These are phyloP conservation scores for Trachelipus rathkii DNA, from an alignment of 1,140 invertebrate species.

Conservation along the genomic window DNA sequence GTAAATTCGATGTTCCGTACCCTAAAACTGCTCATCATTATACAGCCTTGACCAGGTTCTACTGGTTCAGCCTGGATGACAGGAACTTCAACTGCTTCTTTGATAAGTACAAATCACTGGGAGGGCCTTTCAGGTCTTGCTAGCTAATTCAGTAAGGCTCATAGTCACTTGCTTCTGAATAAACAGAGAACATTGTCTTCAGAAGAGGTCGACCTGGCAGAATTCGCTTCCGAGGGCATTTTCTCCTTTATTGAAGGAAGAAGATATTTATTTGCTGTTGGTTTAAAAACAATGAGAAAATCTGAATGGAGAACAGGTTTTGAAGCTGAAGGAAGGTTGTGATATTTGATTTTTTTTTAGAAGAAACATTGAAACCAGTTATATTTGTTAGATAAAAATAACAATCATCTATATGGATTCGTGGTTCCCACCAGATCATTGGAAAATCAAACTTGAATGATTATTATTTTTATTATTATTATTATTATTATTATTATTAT, in stretches of 20 bases:
- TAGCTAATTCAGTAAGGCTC: too few relatives aligned
- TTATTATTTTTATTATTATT: too few relatives aligned
- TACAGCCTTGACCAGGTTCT: slow-evolving; percentile 30
- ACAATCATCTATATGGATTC: slow-evolving; percentile 17
- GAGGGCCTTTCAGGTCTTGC: slow-evolving; percentile 10
- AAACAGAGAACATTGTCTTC: slow-evolving; percentile 1
- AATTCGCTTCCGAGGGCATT: slow-evolving; percentile 28
- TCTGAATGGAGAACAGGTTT: slow-evolving; percentile 14
- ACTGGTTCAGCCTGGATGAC: slow-evolving; percentile 30
- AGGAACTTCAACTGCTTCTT: slow-evolving; percentile 14
- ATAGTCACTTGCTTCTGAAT: too few relatives aligned
- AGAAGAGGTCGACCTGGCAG: slow-evolving; percentile 29
- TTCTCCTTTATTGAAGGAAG: slow-evolving; percentile 22
- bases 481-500: too few relatives aligned
- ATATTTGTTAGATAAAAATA: slow-evolving; percentile 14
- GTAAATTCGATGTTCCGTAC: not conserved
- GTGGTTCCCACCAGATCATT: slow-evolving; percentile 21
- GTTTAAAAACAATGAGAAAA: slow-evolving; percentile 1
- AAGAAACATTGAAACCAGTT: not conserved
- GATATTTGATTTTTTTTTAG: not conserved
- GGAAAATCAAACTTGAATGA: not conserved
- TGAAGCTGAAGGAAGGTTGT: slow-evolving; percentile 14
- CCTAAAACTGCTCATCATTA: slow-evolving; percentile 27
- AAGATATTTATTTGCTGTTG: slow-evolving; percentile 14
- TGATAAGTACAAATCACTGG: slow-evolving; percentile 16